Percentiles rank a stretch among this genome's conserved stretches.
These are phyloP conservation scores for Uropetala carovei DNA, from an alignment of 2,888 invertebrate genomes.

Conservation along the genomic window DNA sequence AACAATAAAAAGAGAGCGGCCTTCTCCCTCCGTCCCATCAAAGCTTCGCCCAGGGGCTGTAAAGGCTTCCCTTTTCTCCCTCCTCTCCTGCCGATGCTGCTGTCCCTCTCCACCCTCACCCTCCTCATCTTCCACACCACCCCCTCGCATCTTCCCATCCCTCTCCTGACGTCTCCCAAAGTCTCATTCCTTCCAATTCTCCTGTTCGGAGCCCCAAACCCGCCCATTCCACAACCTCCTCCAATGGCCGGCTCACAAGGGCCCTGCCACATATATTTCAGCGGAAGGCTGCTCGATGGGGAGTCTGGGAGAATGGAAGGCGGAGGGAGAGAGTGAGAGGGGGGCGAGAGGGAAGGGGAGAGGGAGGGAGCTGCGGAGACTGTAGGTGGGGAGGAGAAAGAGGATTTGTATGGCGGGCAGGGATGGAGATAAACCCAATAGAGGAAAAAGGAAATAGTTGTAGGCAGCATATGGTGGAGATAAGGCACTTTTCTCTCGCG, in stretches of 20 bases:
- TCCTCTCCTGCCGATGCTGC: neutral
- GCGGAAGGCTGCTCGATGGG: constrained; percentile 54
- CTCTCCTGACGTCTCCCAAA: neutral
- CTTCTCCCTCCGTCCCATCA: constrained; percentile 44
- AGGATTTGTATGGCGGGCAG: constrained; percentile 31
- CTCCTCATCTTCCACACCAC: neutral
- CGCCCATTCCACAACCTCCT: constrained; percentile 53
- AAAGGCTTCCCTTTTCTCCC: constrained; percentile 25
- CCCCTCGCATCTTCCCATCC: neutral
- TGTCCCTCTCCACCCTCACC: neutral
- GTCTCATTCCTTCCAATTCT: constrained; percentile 48
- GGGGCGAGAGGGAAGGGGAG: neutral
- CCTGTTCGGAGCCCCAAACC: neutral
- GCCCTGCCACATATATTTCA: constrained; percentile 53
- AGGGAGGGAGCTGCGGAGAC: neutral
- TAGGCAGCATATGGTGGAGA: constrained; percentile 35
- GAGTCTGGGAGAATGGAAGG: constrained; percentile 49
- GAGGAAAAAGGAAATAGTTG: constrained; percentile 27
- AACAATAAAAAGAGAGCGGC: constrained; percentile 57
- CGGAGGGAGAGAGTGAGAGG: neutral
- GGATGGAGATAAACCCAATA: constrained; percentile 43
- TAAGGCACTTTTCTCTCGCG: constrained; percentile 3
- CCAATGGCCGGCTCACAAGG: constrained; percentile 53
- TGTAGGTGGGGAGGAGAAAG: neutral
- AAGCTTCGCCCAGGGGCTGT: constrained; percentile 40